Percentiles rank a stretch among this genome's conserved stretches.
Evolutionary conservation across 1,140 invertebrate genomes (phyloP).

Genomic region (Chelonus insularis): DNA sequence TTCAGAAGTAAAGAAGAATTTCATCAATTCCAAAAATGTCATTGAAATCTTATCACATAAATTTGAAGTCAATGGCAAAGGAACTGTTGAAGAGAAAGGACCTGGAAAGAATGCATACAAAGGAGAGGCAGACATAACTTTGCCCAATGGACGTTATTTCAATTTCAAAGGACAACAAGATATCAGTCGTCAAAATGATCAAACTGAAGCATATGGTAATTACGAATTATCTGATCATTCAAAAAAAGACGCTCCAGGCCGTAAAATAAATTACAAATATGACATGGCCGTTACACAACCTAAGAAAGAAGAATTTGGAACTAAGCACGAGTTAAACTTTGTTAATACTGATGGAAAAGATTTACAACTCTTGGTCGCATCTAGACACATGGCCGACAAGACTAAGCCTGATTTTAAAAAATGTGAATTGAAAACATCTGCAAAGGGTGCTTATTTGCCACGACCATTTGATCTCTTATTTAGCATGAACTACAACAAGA

Average conservation of each 20-base stretch:
- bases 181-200: constrained; percentile 51
- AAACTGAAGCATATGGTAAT: constrained; percentile 50
- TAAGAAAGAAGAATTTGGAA: constrained; percentile 47
- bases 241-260: constrained; percentile 60
- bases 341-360: constrained; percentile 47
- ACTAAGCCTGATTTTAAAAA: background rate
- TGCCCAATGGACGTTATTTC: constrained; percentile 64
- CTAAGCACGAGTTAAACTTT: constrained; percentile 50
- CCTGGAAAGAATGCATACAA: constrained; percentile 51
- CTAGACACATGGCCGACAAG: constrained; percentile 40
- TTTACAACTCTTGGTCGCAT: constrained; percentile 30
- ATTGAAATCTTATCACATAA: constrained; percentile 62
- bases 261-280: constrained; percentile 46
- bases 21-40: constrained; percentile 69
- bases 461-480: constrained; percentile 43
- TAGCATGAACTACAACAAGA: constrained; percentile 24
- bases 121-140: constrained; percentile 59
- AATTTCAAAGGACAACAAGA: constrained; percentile 58
- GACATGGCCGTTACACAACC: background rate
- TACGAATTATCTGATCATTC: constrained; percentile 57
- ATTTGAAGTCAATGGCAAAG: constrained; percentile 62
- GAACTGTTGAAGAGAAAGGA: constrained; percentile 47
- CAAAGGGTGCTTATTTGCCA: constrained; percentile 51
- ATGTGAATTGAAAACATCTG: constrained; percentile 31
- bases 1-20: constrained; percentile 61